Evolutionary conservation across 2,888 invertebrate species (phyloP).

Genomic region (Polymixis lichenea): DNA sequence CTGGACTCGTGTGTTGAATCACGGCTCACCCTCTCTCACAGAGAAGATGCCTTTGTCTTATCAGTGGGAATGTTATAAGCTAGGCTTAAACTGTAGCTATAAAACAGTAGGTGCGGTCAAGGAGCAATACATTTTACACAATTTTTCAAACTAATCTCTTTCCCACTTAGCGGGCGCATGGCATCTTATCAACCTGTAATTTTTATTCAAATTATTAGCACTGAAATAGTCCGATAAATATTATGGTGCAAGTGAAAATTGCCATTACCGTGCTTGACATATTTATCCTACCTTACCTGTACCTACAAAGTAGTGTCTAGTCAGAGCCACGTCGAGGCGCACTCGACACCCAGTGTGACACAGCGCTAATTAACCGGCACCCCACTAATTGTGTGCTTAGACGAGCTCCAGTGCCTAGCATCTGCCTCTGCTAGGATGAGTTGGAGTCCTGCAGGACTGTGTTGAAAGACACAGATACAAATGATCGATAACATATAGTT

Average conservation of each 20-base stretch:
- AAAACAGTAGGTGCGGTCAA: background rate
- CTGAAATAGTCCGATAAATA: no score
- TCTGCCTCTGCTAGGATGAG: background rate
- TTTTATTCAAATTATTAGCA: no score
- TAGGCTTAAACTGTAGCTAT: no score
- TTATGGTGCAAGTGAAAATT: no score
- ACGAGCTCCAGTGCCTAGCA: background rate
- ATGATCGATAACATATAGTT: background rate
- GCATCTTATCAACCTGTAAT: background rate
- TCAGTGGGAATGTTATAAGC: no score
- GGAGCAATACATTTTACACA: background rate
- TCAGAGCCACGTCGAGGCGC: background rate
- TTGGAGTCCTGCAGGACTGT: background rate
- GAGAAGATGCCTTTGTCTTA: no score
- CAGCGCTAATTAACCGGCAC: conserved; percentile 24
- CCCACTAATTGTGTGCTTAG: conserved; percentile 33
- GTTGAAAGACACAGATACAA: no score
- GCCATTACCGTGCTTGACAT: background rate
- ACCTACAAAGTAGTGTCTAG: background rate
- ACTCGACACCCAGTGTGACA: conserved; percentile 25
- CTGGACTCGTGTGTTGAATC: no score
- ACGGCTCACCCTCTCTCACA: no score
- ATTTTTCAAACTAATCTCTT: background rate
- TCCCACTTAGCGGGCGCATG: background rate
- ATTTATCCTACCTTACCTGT: background rate